Percentiles rank a stretch among this genome's conserved stretches.
These are phyloP conservation scores for Latrodectus elegans DNA, from an alignment of 2,888 invertebrate genomes.

Conservation along the genomic window DNA sequence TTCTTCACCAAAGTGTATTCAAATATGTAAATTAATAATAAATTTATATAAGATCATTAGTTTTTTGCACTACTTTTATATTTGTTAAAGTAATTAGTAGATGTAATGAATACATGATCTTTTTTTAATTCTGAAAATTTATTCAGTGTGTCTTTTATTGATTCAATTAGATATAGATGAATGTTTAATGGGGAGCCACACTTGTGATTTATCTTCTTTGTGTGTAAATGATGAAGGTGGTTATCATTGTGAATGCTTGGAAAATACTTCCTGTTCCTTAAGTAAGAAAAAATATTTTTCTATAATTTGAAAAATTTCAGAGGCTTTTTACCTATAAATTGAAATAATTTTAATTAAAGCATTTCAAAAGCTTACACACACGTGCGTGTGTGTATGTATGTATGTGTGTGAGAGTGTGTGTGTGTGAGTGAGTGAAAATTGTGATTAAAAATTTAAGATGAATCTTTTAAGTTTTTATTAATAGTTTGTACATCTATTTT, in stretches of 20 bases:
- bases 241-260: slow-evolving; percentile 84
- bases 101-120: no score
- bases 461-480: neutral
- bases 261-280: slow-evolving; percentile 74
- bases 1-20: neutral
- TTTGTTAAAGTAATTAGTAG: no score
- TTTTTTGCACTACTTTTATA: neutral
- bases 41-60: neutral
- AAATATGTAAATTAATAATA: neutral
- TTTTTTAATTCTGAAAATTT: no score
- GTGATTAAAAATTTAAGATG: neutral
- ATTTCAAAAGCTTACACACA: no score
- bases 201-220: slow-evolving; percentile 85
- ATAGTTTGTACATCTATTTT: no score
- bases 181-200: slow-evolving; percentile 84
- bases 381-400: no score
- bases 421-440: no score
- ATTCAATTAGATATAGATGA: slow-evolving; percentile 85
- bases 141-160: no score
- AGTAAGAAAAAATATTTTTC: slow-evolving; percentile 71
- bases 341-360: no score
- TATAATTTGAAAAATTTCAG: neutral
- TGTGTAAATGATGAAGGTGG: slow-evolving; percentile 88
- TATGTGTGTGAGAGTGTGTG: no score
- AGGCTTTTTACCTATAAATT: no score